phyloP scores from a whole-genome alignment of 2,113 vertebrate species.

The Hemicordylus capensis region DNA sequence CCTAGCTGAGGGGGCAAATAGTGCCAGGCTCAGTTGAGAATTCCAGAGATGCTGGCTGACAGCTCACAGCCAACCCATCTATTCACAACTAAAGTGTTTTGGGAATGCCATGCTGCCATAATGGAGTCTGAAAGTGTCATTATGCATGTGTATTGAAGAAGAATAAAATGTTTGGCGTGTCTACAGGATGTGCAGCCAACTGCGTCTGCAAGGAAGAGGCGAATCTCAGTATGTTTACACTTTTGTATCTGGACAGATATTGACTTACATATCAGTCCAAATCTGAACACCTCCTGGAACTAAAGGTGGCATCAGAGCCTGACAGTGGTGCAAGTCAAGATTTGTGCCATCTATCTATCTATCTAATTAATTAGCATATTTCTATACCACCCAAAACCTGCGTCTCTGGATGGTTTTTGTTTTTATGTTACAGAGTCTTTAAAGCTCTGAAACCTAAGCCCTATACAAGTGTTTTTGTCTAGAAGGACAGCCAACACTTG shows the following conservation, averaged over 20 bases:
- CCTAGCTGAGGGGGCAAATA: neutral
- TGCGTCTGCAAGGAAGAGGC: neutral
- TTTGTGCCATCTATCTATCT: too few species aligned
- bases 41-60: neutral
- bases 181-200: neutral
- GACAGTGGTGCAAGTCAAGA: too few species aligned
- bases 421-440: too few species aligned
- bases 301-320: too few species aligned
- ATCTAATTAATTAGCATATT: too few species aligned
- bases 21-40: neutral
- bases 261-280: neutral
- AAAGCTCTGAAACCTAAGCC: too few species aligned
- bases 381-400: too few species aligned
- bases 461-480: too few species aligned
- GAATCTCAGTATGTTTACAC: neutral
- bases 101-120: neutral
- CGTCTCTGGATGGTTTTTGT: too few species aligned
- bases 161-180: neutral
- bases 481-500: too few species aligned
- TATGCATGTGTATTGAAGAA: neutral
- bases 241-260: neutral
- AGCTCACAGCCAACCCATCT: neutral
- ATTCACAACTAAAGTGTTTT: neutral
- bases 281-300: neutral
- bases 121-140: neutral